A percentile compares a stretch with the other conserved stretches of the same genome.
Conservation (phyloP, 2,888 invertebrate genomes). For the Pristionchus arcanus region DNA sequence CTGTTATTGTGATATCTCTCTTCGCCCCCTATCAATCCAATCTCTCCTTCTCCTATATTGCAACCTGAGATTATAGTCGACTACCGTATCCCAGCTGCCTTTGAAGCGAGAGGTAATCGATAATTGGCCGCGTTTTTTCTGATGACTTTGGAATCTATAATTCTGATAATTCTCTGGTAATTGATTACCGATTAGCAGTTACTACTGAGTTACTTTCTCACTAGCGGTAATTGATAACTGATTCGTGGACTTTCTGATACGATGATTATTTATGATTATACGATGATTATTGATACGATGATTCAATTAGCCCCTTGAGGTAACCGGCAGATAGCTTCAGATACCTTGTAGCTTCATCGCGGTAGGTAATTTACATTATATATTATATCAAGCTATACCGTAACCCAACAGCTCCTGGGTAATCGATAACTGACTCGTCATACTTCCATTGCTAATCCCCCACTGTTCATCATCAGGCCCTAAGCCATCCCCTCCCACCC, state of each 20-base stretch:
- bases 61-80: constrained; percentile 46
- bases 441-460: background rate
- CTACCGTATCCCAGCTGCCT: background rate
- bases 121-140: background rate
- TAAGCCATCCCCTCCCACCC: background rate
- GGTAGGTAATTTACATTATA: no score
- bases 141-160: no score
- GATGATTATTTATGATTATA: no score
- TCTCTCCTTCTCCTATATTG: background rate
- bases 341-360: no score
- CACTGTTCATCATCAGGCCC: background rate
- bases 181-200: no score
- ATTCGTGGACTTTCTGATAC: no score
- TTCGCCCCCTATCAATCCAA: constrained; percentile 24
- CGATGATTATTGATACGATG: no score
- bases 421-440: background rate
- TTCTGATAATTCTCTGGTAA: no score
- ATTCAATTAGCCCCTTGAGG: no score
- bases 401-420: background rate
- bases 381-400: background rate
- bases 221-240: no score
- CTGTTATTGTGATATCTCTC: constrained; percentile 43
- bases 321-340: no score
- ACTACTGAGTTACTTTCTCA: no score
- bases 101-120: background rate